phyloP scores from a whole-genome alignment of 2,888 invertebrate species.

The Drosophila neotestacea region DNA sequence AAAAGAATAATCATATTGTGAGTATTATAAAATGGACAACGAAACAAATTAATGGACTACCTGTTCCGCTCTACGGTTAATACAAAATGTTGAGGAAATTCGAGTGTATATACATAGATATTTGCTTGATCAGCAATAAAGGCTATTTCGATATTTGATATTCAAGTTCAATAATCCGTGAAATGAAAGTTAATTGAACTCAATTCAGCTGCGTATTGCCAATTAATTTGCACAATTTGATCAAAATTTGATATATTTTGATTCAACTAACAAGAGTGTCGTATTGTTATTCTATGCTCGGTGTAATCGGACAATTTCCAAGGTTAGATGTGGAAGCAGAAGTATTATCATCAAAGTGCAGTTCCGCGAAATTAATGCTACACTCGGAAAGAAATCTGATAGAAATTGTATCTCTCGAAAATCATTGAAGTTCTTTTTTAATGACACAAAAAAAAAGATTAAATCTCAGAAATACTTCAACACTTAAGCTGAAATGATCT shows the following conservation, averaged over 20 bases:
- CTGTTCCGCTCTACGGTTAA: conserved; percentile 2
- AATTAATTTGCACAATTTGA: conserved; percentile 36
- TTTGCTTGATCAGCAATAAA: conserved; percentile 48
- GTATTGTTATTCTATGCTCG: neutral
- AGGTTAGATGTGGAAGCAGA: conserved; percentile 27
- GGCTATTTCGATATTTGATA: conserved; percentile 11
- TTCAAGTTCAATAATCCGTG: conserved; percentile 59
- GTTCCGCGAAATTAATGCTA: conserved; percentile 47
- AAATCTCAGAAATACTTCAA: too few species aligned
- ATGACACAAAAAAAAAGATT: neutral
- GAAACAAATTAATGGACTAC: conserved; percentile 4
- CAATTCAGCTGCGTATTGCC: conserved; percentile 42
- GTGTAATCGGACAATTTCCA: conserved; percentile 8
- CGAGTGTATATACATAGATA: conserved; percentile 1
- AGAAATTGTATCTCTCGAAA: conserved; percentile 6
- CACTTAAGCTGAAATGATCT: too few species aligned
- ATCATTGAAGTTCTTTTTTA: neutral
- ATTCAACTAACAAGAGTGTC: conserved; percentile 4
- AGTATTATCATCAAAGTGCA: conserved; percentile 36
- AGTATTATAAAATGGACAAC: conserved; percentile 8
- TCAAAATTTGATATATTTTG: conserved; percentile 8
- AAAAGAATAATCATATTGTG: neutral
- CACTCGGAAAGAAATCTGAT: neutral
- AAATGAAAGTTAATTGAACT: conserved; percentile 65
- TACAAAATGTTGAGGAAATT: conserved; percentile 14